phyloP scores from a whole-genome alignment of 2,113 vertebrate species.

The Shinisaurus crocodilurus region DNA sequence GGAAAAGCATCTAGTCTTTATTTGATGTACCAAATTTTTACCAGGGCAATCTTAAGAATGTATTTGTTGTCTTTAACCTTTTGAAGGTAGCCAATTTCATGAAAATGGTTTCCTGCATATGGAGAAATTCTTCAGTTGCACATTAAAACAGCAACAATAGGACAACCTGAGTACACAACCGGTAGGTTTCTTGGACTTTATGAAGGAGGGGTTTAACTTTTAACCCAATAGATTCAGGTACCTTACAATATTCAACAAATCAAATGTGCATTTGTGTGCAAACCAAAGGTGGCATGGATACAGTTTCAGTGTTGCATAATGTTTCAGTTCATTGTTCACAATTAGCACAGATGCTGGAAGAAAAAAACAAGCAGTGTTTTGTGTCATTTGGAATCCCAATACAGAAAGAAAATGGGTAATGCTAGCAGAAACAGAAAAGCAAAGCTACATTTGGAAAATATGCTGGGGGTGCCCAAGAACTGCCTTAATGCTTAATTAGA shows the following conservation, averaged over 20 bases:
- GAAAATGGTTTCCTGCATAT: background rate
- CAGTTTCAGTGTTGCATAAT: fast-evolving
- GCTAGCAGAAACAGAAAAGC: background rate
- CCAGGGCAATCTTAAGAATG: background rate
- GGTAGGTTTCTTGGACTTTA: background rate
- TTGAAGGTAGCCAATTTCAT: background rate
- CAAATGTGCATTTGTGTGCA: background rate
- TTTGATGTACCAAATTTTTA: background rate
- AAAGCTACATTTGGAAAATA: constrained; percentile 36
- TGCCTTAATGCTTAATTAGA: background rate
- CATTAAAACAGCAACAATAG: background rate
- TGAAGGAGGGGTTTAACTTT: background rate
- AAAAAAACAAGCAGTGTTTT: background rate
- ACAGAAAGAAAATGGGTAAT: background rate
- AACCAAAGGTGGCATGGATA: background rate
- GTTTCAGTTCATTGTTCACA: constrained; percentile 15
- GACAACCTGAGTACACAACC: background rate
- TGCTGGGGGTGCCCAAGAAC: background rate
- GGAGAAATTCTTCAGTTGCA: background rate
- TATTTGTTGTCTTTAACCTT: background rate
- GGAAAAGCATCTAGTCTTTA: background rate
- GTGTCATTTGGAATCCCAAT: background rate
- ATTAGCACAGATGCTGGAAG: background rate
- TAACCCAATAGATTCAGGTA: background rate
- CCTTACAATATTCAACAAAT: background rate